Evolutionary conservation across 1,140 invertebrate species (phyloP).

Genomic region (Procambarus virginalis): DNA sequence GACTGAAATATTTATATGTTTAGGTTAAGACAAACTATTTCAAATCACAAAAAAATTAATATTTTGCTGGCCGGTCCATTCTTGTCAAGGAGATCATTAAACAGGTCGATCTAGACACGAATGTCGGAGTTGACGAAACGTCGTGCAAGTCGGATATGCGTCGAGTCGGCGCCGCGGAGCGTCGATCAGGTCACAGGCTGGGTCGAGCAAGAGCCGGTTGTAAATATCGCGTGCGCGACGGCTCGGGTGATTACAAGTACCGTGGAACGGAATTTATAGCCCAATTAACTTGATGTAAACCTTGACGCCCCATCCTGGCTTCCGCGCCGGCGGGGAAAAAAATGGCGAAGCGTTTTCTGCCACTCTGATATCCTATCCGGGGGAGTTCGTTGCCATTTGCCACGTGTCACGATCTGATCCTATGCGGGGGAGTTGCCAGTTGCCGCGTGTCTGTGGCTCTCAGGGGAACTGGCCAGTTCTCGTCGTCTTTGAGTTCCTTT

Average conservation of each 20-base stretch:
- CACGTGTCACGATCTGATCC: background rate
- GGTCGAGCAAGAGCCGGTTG: constrained; percentile 15
- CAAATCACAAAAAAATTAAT: too few species aligned
- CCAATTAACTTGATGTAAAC: constrained; percentile 21
- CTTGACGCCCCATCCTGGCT: constrained; percentile 19
- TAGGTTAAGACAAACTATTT: too few species aligned
- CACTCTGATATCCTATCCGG: background rate
- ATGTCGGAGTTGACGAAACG: background rate
- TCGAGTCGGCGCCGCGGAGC: background rate
- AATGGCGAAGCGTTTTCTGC: constrained; percentile 11
- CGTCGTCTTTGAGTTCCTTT: too few species aligned
- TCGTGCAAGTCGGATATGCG: background rate
- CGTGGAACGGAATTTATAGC: constrained; percentile 19
- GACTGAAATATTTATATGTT: too few species aligned
- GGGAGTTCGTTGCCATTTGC: background rate
- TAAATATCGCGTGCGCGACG: constrained; percentile 25
- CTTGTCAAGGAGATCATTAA: too few species aligned
- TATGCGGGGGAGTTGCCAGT: too few species aligned
- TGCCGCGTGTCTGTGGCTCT: too few species aligned
- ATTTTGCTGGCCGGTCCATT: background rate
- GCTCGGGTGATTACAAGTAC: constrained; percentile 31
- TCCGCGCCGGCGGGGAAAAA: background rate
- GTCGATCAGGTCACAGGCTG: background rate
- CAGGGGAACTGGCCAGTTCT: too few species aligned
- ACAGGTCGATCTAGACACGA: too few species aligned